A percentile compares a stretch with the other conserved stretches of the same genome.
Conservation (phyloP, 2,113 vertebrate species). For the Ancistrus triradiatus region DNA sequence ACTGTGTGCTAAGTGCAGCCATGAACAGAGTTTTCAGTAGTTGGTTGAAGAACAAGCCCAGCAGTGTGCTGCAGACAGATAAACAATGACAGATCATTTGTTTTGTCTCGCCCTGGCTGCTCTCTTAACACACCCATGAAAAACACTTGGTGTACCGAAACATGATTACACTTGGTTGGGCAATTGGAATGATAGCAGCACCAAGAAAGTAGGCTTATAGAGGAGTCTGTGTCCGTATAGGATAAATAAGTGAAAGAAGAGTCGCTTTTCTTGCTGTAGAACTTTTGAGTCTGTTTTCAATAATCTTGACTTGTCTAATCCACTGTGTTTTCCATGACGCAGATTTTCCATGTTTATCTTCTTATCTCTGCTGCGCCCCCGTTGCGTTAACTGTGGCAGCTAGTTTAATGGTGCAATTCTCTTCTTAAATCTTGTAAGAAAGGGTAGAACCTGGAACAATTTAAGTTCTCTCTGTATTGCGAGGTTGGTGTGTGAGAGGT, state of each 20-base stretch:
- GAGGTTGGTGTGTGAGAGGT: too few relatives aligned
- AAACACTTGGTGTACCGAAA: conserved; percentile 3
- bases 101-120: background rate
- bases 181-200: too few relatives aligned
- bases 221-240: too few relatives aligned
- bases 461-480: too few relatives aligned
- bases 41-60: too few relatives aligned
- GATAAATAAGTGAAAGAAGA: too few relatives aligned
- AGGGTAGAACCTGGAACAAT: conserved; percentile 54
- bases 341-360: conserved; percentile 60
- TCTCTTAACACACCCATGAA: background rate
- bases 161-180: background rate
- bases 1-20: too few relatives aligned
- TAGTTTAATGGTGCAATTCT: conserved; percentile 24
- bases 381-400: conserved; percentile 16
- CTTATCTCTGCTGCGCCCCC: conserved; percentile 39
- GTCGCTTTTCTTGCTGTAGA: background rate
- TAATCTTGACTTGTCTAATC: conserved; percentile 5
- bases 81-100: conserved; percentile 9
- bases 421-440: conserved; percentile 47
- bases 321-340: conserved; percentile 57
- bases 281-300: conserved; percentile 34
- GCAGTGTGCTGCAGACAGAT: background rate
- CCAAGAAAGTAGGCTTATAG: too few relatives aligned
- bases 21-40: too few relatives aligned